Conservation (phyloP, 2,113 vertebrate species). For the Pterocles burchelli region DNA sequence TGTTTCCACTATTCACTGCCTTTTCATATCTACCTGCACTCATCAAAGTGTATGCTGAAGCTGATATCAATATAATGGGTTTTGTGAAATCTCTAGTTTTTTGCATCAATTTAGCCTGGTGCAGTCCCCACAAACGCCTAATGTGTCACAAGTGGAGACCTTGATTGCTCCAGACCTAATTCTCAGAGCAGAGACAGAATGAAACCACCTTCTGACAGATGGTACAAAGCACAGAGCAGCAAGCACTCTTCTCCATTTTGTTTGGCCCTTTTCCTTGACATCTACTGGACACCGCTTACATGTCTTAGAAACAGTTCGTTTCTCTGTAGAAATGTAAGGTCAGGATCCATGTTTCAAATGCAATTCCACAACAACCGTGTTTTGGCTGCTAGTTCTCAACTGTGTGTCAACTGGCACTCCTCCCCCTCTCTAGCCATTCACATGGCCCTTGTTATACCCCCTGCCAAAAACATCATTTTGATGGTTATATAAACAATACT, state of each 20-base stretch:
- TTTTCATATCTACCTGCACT: not conserved
- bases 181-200: not conserved
- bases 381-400: conserved; percentile 22
- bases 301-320: accelerated
- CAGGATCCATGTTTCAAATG: not conserved
- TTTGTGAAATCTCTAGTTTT: not conserved
- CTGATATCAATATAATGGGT: not conserved
- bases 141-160: not conserved
- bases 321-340: not conserved
- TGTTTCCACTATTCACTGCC: not conserved
- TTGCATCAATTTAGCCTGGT: not conserved
- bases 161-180: not conserved
- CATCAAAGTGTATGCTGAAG: not conserved
- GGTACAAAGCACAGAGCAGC: not conserved
- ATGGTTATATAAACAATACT: not conserved
- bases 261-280: not conserved
- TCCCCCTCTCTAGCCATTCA: not conserved
- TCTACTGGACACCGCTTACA: not conserved
- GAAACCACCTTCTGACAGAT: not conserved
- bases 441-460: not conserved
- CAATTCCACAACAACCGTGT: not conserved
- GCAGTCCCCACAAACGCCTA: not conserved
- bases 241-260: not conserved
- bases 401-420: not conserved
- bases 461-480: conserved; percentile 1